Base-by-base conservation (phyloP, 2,797 vertebrate genomes). In the Phataginus tricuspis region DNA sequence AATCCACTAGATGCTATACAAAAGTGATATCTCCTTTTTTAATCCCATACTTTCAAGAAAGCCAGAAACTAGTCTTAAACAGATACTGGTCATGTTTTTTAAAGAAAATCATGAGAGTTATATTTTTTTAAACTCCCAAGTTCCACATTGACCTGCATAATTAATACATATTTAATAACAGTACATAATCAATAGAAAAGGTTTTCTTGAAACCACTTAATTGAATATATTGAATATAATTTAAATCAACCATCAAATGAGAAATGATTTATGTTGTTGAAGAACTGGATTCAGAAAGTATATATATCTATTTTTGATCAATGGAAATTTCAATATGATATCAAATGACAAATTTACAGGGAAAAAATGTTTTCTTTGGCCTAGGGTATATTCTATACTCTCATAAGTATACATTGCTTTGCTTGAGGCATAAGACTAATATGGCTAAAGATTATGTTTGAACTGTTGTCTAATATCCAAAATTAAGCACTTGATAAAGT, bases 301-400 rank as follows among this genome's bases (percentile, higher is more conserved):
- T 87, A 84, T 83, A 75, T 8, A 86, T 23, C 49, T 45, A 79
- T 45, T 94, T 97, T 91, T 94, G 57, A 92, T 87, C 4, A 42
- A 96, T 63, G 4, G 23, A 92, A 96, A 93, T 86, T 86, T 71
- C 80, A 92, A 77, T 85, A 79, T 86, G 34, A 64, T 74, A 92
- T 79, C 59, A 93, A 97, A 77, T 83, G 42, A 86, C n/a, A 96
- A 51, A 90, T 89, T 87, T 92, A 90, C 5, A 93, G 21, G 14
- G 19, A 23, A 59, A 83, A 90, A 94, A 66, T 85, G 51, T 96
- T 91, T 90, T 25, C 79, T 72, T 83, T 85, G 72, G 31, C n/a
- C 27, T 68, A 61, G 14, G 55, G 27, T 74, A 63, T 94, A 80
- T 64, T 68, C 75, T 93, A 90, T 39, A 25, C 5, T 68, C 86